phyloP scores from a whole-genome alignment of 2,797 vertebrate genomes.

The Chrosomus eos region DNA sequence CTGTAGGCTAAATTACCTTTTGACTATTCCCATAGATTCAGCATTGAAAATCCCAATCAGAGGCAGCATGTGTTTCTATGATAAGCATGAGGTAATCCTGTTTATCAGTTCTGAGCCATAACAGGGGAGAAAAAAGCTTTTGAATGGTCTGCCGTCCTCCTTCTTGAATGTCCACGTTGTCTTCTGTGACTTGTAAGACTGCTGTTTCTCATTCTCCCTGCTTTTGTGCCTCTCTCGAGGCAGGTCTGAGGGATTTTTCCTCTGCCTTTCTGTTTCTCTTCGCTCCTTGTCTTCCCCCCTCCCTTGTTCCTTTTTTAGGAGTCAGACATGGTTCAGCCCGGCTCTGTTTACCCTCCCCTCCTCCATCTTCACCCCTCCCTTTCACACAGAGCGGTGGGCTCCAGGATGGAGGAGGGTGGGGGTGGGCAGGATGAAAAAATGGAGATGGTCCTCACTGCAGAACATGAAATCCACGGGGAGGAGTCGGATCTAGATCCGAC shows the following conservation, averaged over 20 bases:
- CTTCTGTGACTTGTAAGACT: conserved; percentile 66
- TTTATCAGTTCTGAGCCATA: conserved; percentile 67
- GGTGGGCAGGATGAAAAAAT: conserved; percentile 23
- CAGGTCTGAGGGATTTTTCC: conserved; percentile 25
- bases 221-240: conserved; percentile 37
- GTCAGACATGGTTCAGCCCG: conserved; percentile 76
- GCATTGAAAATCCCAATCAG: conserved; percentile 67
- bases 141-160: conserved; percentile 61
- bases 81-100: conserved; percentile 55
- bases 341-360: conserved; percentile 74
- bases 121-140: conserved; percentile 58
- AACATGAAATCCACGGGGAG: too few species aligned
- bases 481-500: too few species aligned
- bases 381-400: conserved; percentile 35
- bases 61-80: conserved; percentile 59
- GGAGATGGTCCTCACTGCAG: too few species aligned
- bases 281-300: conserved; percentile 63
- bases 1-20: conserved; percentile 69
- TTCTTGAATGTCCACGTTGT: conserved; percentile 66
- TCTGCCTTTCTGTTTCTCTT: conserved; percentile 60
- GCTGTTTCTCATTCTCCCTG: conserved; percentile 72
- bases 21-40: conserved; percentile 67
- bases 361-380: conserved; percentile 64
- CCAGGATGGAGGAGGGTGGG: conserved; percentile 17
- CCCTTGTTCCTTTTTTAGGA: conserved; percentile 68